phyloP scores from a whole-genome alignment of 2,113 vertebrate genomes.

The Cairina moschata region DNA sequence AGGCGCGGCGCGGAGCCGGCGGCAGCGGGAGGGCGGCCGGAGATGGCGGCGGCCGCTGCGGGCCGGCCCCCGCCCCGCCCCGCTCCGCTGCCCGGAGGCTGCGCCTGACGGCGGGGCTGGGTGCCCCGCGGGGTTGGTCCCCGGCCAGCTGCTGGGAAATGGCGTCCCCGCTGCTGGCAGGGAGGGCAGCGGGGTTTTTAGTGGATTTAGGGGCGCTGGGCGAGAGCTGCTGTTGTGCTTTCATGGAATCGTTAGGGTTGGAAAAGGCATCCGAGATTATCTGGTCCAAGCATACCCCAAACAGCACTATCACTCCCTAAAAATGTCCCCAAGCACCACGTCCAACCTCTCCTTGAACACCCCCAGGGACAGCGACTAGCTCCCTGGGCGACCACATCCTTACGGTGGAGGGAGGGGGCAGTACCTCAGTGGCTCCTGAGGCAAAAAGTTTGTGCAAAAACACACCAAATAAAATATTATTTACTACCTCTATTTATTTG shows the following conservation, averaged over 20 bases:
- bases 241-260: too few species aligned
- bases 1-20: conserved; percentile 3
- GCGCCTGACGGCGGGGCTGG: too few species aligned
- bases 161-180: background rate
- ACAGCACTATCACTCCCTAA: too few species aligned
- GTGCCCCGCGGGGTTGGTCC: too few species aligned
- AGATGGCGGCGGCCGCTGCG: background rate
- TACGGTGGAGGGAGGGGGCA: background rate
- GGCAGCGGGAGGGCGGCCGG: background rate
- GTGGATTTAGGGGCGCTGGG: background rate
- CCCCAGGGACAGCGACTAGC: too few species aligned
- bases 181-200: background rate
- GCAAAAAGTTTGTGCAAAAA: background rate
- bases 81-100: background rate
- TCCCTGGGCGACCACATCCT: background rate
- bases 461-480: rapidly evolving
- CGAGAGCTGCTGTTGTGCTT: too few species aligned
- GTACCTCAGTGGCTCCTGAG: background rate
- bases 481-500: rapidly evolving
- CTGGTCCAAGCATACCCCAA: too few species aligned
- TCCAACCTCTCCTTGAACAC: too few species aligned
- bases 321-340: too few species aligned
- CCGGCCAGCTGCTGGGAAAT: too few species aligned
- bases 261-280: too few species aligned
- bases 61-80: background rate